These are phyloP conservation scores for Lamprologus speciosus DNA, from an alignment of 2,113 vertebrate genomes.

Conservation along the genomic window DNA sequence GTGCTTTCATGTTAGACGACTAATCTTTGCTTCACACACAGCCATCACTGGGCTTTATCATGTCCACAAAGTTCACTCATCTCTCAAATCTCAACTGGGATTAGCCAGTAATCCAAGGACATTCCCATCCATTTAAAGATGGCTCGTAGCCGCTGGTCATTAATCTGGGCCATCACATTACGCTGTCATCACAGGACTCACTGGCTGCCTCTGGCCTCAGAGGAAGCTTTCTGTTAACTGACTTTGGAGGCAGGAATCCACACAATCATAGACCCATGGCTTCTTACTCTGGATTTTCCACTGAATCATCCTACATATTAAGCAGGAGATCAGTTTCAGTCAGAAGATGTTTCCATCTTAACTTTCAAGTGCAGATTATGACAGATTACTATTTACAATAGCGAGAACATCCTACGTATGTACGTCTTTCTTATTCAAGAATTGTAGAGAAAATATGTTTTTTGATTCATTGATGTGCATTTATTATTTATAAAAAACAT, in stretches of 20 bases:
- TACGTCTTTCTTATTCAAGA: neutral
- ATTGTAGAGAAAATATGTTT: neutral
- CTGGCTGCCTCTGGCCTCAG: neutral
- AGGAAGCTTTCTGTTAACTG: neutral
- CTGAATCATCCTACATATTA: neutral
- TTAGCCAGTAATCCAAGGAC: slow-evolving; percentile 22
- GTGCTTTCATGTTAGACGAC: neutral
- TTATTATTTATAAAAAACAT: neutral
- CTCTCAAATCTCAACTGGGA: neutral
- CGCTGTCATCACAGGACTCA: neutral
- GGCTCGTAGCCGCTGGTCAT: neutral
- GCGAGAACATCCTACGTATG: neutral
- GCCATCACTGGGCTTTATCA: neutral
- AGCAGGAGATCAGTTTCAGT: neutral
- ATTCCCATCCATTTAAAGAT: slow-evolving; percentile 10
- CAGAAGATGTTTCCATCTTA: neutral
- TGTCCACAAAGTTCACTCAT: neutral
- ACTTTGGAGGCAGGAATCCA: neutral
- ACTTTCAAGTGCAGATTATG: neutral
- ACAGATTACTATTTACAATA: neutral
- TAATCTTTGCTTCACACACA: neutral
- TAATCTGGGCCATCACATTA: slow-evolving; percentile 2
- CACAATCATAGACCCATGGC: neutral
- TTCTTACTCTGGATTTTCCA: neutral
- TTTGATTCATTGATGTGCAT: neutral